Evolutionary conservation across 2,888 invertebrate genomes (phyloP), one percentile per base, ranked within the genome.

Genomic region (Xanthia icteritia): DNA sequence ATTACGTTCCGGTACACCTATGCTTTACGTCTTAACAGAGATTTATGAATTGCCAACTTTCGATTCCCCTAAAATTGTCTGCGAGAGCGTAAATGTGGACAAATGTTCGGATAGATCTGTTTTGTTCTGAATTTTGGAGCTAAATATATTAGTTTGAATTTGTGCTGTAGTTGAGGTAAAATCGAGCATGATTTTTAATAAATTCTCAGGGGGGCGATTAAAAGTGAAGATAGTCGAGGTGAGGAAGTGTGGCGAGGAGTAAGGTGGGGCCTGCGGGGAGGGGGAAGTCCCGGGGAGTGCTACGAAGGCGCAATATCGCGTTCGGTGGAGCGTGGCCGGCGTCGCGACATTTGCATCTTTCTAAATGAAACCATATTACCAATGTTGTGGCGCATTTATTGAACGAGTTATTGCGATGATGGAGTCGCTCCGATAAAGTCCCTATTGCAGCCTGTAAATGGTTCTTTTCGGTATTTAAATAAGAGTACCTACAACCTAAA

Each of bases 311-410:
- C 92, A 95, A 95, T 95, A 96, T 95, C 92, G 93, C 87, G 90
- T 92, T 91, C 93, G 91, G 88, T 88, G 92, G 90, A 92, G 93
- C 93, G 91, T 90, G 90, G 89, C 89, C 91, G 90, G 86, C 91
- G 89, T 88, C 77, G 89, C 91, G 92, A 94, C 93, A 94, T 96
- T 95, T 95, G 94, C 95, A 95, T 94, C 93, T 90, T 86, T 82
- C 87, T 88, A 89, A 90, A 90, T 88, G 87, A 90, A 91, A 88
- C 86, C 86, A 82, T 90, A 89, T 93, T 94, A 94, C 92, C 92
- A 91, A 92, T 92, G 90, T 93, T 92, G 91, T 90, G 86, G 89
- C 90, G 90, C 89, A 90, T 90, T 93, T 92, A 90, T 91, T 92
- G 91, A 89, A 89, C 86, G 86, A 92, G 89, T 92, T 92, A 91